Percentiles rank a stretch among this genome's conserved stretches.
These are phyloP conservation scores for Phalanger gymnotis DNA, from an alignment of 2,797 vertebrate species.

Conservation along the genomic window DNA sequence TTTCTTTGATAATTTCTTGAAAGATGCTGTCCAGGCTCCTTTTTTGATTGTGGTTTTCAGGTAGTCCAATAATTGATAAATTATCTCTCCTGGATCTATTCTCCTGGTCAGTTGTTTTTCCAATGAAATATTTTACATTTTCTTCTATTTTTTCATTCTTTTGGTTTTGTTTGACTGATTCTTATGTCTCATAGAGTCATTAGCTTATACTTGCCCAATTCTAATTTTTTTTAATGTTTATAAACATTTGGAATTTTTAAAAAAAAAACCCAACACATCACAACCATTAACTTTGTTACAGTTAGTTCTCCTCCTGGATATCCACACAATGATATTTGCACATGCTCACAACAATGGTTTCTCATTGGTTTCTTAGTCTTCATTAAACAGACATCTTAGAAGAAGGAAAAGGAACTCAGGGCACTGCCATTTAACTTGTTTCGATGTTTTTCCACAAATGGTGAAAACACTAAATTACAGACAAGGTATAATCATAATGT, in stretches of 20 bases:
- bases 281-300: slow-evolving; percentile 84
- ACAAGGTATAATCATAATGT: slow-evolving; percentile 88
- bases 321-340: slow-evolving; percentile 78
- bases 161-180: too few species aligned
- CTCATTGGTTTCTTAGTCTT: slow-evolving; percentile 75
- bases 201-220: too few species aligned
- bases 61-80: too few species aligned
- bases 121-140: too few species aligned
- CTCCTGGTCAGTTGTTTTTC: too few species aligned
- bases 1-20: too few species aligned
- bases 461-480: slow-evolving; percentile 89
- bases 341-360: slow-evolving; percentile 80
- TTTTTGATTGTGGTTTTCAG: too few species aligned
- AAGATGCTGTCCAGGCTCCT: too few species aligned
- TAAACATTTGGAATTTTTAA: slow-evolving; percentile 86
- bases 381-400: slow-evolving; percentile 80
- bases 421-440: slow-evolving; percentile 86
- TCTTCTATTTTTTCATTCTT: too few species aligned
- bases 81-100: too few species aligned
- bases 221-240: slow-evolving; percentile 70
- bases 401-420: slow-evolving; percentile 73
- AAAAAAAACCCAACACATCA: slow-evolving; percentile 81
- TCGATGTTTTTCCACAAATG: slow-evolving; percentile 88
- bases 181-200: too few species aligned
- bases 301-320: slow-evolving; percentile 74